Evolutionary conservation across 23 tunicate genomes (phyloP).

Genomic region (Styela plicata): DNA sequence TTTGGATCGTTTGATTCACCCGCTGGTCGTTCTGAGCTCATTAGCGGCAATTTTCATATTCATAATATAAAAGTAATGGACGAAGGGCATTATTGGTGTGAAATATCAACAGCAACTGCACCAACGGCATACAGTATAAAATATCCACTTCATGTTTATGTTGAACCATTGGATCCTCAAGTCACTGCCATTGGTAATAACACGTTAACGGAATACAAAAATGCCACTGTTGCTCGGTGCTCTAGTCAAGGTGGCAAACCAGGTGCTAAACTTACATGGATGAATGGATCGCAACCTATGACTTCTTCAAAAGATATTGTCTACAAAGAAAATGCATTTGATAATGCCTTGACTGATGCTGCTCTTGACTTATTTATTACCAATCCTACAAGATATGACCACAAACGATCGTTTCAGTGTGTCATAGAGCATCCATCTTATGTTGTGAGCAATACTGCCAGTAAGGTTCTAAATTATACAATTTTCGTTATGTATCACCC

Average conservation of each 20-base stretch:
- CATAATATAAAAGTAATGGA: slow-evolving; percentile 36
- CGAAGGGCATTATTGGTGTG: slow-evolving; percentile 89
- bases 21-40: slow-evolving; percentile 50
- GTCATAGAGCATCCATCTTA: slow-evolving; percentile 73
- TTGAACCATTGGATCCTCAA: slow-evolving; percentile 50
- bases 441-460: slow-evolving; percentile 2
- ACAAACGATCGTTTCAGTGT: slow-evolving; percentile 58
- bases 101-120: slow-evolving; percentile 20
- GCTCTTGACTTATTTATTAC: slow-evolving; percentile 38
- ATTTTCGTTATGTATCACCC: slow-evolving; percentile 76
- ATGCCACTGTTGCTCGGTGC: slow-evolving; percentile 62
- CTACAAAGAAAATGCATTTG: slow-evolving; percentile 36
- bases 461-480: slow-evolving; percentile 57
- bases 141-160: slow-evolving; percentile 64
- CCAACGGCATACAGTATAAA: slow-evolving; percentile 43
- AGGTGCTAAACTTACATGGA: slow-evolving; percentile 49
- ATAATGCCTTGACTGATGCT: slow-evolving; percentile 40
- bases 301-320: background rate
- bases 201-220: slow-evolving; percentile 53
- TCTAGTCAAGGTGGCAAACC: slow-evolving; percentile 74
- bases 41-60: slow-evolving; percentile 36
- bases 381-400: slow-evolving; percentile 81
- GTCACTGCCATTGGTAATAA: slow-evolving; percentile 37
- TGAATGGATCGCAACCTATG: slow-evolving; percentile 53
- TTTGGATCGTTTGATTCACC: slow-evolving; percentile 58